Percentiles rank a stretch among this genome's conserved stretches.
phyloP scores from a whole-genome alignment of 2,797 vertebrate genomes.

The Pseudomugil gertrudae region DNA sequence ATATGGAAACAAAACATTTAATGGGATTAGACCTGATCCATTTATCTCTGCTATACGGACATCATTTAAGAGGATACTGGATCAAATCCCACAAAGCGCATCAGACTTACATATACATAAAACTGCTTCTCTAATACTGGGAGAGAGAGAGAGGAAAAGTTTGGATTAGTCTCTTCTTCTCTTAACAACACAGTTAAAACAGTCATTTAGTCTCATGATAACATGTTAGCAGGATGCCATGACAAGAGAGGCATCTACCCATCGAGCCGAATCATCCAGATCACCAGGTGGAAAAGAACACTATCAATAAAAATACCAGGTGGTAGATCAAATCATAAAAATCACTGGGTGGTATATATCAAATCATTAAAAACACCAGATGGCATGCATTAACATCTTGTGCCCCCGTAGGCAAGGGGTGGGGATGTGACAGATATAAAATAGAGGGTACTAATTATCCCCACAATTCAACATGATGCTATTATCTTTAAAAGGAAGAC shows the following conservation, averaged over 20 bases:
- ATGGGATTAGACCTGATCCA: conserved; percentile 82
- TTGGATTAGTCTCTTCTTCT: conserved; percentile 51
- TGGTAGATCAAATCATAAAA: conserved; percentile 86
- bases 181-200: conserved; percentile 63
- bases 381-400: conserved; percentile 84
- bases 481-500: conserved; percentile 76
- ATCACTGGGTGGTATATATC: conserved; percentile 84
- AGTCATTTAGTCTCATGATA: conserved; percentile 74
- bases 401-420: conserved; percentile 81
- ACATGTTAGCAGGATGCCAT: conserved; percentile 78
- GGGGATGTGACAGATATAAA: conserved; percentile 81
- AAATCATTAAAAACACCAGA: conserved; percentile 85
- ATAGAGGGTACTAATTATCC: conserved; percentile 82
- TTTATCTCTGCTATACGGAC: conserved; percentile 78
- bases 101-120: conserved; percentile 53
- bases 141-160: conserved; percentile 52
- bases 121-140: conserved; percentile 24
- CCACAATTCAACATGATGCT: conserved; percentile 77
- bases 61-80: conserved; percentile 76
- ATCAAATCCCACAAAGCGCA: conserved; percentile 61
- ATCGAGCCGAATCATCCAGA: conserved; percentile 79
- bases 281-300: conserved; percentile 83
- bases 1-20: conserved; percentile 79
- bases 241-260: conserved; percentile 78
- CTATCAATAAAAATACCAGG: conserved; percentile 86